Conservation (phyloP, 2,113 vertebrate species). For the Lathamus discolor region DNA sequence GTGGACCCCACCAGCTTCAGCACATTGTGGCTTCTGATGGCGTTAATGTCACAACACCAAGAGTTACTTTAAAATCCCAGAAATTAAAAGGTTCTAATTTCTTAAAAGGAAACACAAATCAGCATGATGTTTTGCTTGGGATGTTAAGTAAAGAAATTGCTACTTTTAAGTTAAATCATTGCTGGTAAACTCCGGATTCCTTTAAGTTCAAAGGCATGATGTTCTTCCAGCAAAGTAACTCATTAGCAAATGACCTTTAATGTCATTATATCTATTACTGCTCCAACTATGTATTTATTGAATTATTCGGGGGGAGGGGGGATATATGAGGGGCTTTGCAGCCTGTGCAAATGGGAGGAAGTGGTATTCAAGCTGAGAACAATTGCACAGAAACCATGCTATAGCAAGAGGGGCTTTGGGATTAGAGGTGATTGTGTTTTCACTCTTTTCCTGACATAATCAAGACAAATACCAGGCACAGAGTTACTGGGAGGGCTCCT, state of each 20-base stretch:
- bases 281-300: not conserved
- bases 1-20: not conserved
- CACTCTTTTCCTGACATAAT: conserved; percentile 36
- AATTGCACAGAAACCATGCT: conserved; percentile 13
- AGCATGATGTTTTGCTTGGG: not conserved
- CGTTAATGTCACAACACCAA: not conserved
- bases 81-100: not conserved
- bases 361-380: conserved; percentile 39
- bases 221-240: not conserved
- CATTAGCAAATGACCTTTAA: not conserved
- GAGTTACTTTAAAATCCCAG: not conserved
- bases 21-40: not conserved
- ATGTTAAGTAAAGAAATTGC: not conserved
- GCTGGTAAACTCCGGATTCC: not conserved
- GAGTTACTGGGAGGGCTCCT: not conserved
- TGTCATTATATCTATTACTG: not conserved
- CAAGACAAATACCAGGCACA: conserved; percentile 11
- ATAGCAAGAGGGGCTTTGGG: conserved; percentile 40
- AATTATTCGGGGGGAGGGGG: not conserved
- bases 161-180: not conserved
- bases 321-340: not conserved
- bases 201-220: not conserved
- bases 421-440: conserved; percentile 56
- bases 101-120: not conserved
- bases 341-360: conserved; percentile 26